Conservation (phyloP, 2,113 vertebrate species). For the Lagopus leucura region DNA sequence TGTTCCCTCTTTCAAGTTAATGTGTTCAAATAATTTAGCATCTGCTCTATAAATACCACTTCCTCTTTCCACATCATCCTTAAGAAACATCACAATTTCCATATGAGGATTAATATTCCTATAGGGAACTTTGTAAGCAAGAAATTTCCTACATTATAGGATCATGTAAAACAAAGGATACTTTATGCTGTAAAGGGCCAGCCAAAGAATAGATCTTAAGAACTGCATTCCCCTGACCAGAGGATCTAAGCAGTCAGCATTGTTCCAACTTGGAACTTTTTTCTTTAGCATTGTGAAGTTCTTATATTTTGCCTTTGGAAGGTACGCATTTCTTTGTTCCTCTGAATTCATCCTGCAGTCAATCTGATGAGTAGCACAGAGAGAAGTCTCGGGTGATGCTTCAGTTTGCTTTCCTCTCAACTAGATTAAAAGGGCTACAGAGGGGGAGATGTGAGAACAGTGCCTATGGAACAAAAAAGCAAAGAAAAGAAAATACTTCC, state of each 20-base stretch:
- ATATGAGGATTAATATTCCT: neutral
- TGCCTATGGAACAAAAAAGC: neutral
- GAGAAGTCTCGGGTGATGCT: neutral
- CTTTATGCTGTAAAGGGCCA: neutral
- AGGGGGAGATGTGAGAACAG: neutral
- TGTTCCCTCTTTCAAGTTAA: neutral
- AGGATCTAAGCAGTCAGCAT: neutral
- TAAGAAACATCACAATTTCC: neutral
- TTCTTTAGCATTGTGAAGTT: neutral
- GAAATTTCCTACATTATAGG: neutral
- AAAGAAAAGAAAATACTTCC: neutral
- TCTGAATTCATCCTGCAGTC: neutral
- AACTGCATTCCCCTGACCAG: neutral
- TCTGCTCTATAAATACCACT: neutral
- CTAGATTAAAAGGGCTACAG: neutral
- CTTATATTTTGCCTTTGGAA: neutral
- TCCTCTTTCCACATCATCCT: slow-evolving; percentile 28
- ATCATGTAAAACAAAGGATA: neutral
- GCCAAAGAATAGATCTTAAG: neutral
- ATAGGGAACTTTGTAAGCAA: neutral
- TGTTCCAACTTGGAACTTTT: neutral
- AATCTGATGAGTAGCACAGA: neutral
- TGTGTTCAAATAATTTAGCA: neutral
- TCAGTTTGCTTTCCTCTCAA: neutral
- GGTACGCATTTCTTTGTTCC: neutral